Evolutionary conservation across 2,113 vertebrate genomes (phyloP).

Genomic region (Pachycephala philippinensis): DNA sequence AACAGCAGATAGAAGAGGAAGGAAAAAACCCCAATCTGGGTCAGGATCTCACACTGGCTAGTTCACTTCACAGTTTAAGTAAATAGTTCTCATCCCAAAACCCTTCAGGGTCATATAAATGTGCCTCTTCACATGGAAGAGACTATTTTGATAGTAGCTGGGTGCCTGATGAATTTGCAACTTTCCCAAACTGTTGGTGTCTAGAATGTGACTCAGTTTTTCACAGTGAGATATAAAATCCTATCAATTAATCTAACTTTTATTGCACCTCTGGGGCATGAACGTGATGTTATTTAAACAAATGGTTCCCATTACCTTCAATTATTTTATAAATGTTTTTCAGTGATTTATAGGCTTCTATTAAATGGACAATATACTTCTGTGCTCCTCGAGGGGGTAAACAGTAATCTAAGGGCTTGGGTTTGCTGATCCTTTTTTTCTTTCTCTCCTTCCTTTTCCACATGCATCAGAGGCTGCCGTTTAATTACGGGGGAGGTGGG

Average conservation of each 20-base stretch:
- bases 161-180: constrained; percentile 64
- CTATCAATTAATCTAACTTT: constrained; percentile 70
- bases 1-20: constrained; percentile 57
- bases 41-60: constrained; percentile 73
- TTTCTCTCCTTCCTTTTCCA: constrained; percentile 31
- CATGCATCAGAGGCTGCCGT: not conserved
- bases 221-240: constrained; percentile 69
- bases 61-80: constrained; percentile 71
- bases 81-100: constrained; percentile 73
- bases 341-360: constrained; percentile 66
- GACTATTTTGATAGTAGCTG: constrained; percentile 70
- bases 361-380: constrained; percentile 71
- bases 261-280: constrained; percentile 69
- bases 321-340: constrained; percentile 68
- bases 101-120: constrained; percentile 67
- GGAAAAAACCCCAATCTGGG: constrained; percentile 52
- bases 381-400: constrained; percentile 55
- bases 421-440: constrained; percentile 18
- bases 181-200: constrained; percentile 62
- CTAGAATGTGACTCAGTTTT: constrained; percentile 58
- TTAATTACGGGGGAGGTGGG: constrained; percentile 15
- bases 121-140: constrained; percentile 63
- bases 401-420: constrained; percentile 21
- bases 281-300: constrained; percentile 70
- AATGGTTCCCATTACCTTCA: constrained; percentile 73